A percentile compares a stretch with the other conserved stretches of the same genome.
Evolutionary conservation across 2,797 vertebrate genomes (phyloP).

Genomic region (Onychomys torridus): DNA sequence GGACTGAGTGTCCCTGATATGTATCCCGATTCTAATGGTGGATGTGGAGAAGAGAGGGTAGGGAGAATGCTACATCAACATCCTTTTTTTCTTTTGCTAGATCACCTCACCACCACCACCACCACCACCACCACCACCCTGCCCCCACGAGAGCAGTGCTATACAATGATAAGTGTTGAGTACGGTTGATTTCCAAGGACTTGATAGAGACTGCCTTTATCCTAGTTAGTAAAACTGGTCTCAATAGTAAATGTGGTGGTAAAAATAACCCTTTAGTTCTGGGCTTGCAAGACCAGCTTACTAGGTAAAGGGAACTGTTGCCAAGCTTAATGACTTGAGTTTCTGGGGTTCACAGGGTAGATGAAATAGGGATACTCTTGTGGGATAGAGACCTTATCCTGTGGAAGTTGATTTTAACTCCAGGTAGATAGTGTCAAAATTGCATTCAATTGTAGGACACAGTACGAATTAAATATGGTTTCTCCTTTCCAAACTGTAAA

Average conservation of each 20-base stretch:
- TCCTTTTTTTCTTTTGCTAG: neutral
- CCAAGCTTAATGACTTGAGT: neutral
- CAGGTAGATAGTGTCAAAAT: neutral
- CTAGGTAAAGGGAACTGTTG: neutral
- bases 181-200: neutral
- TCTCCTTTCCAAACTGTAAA: neutral
- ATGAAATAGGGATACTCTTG: neutral
- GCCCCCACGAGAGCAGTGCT: too few relatives aligned
- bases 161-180: neutral
- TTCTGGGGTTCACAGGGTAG: neutral
- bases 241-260: neutral
- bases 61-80: neutral
- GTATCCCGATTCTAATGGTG: neutral
- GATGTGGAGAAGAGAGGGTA: neutral
- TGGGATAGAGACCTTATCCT: neutral
- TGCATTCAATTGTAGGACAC: neutral
- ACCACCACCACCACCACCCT: neutral
- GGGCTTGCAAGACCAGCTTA: neutral
- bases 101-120: neutral
- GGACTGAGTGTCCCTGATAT: neutral
- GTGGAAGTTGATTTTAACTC: neutral
- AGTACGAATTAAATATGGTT: neutral
- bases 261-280: neutral
- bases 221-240: neutral
- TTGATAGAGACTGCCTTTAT: neutral